These are phyloP conservation scores for Nesoenas mayeri DNA, from an alignment of 2,113 vertebrate species.

Conservation along the genomic window DNA sequence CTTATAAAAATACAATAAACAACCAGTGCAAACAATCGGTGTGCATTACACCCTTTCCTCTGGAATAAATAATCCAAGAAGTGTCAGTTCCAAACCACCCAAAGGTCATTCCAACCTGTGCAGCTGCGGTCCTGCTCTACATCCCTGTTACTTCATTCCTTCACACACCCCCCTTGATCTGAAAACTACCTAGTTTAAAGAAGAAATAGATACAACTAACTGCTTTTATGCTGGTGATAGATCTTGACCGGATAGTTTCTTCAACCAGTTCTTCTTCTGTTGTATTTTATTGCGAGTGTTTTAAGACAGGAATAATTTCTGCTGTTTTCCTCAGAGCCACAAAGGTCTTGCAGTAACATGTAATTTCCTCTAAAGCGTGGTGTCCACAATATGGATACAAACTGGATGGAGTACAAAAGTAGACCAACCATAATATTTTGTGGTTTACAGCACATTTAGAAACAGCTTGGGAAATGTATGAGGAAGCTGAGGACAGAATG, in stretches of 20 bases:
- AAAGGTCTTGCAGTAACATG: not conserved
- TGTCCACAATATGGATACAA: not conserved
- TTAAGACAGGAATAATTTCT: not conserved
- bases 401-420: not conserved
- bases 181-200: not conserved
- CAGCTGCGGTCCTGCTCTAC: not conserved
- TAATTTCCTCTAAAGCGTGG: not conserved
- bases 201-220: not conserved
- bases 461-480: not conserved
- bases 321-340: not conserved
- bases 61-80: not conserved
- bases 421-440: not conserved
- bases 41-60: not conserved
- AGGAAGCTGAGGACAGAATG: not conserved
- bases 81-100: not conserved
- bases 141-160: not conserved
- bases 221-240: not conserved
- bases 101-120: not conserved
- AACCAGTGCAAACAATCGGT: not conserved
- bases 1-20: not conserved
- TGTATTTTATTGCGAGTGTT: not conserved
- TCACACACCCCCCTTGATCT: not conserved
- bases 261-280: not conserved
- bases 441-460: not conserved
- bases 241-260: not conserved